Evolutionary conservation across 2,113 vertebrate species (phyloP).

Genomic region (Hippocampus abdominalis): DNA sequence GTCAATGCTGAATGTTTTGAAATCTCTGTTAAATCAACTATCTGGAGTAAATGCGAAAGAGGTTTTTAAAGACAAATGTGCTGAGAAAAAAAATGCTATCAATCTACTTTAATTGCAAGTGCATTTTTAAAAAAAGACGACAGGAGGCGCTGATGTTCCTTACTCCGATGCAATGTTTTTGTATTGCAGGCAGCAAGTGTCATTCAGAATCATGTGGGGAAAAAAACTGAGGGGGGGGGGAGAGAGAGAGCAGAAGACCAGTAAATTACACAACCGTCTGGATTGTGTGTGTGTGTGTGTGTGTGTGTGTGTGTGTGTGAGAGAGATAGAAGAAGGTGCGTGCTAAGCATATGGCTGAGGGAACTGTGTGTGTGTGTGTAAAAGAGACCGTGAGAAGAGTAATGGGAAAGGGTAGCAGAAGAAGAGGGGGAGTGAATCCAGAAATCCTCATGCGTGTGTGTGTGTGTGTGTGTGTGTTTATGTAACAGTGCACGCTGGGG

Average conservation of each 20-base stretch:
- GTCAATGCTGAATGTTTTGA: background rate
- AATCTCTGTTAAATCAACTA: too few relatives aligned
- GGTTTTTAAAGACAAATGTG: background rate
- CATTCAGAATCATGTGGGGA: conserved; percentile 25
- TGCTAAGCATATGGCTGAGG: conserved; percentile 33
- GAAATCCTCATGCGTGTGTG: conserved; percentile 37
- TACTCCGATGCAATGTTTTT: conserved; percentile 4
- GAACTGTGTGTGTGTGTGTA: conserved; percentile 14
- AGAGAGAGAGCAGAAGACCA: conserved; percentile 16
- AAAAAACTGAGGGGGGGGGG: conserved; percentile 27
- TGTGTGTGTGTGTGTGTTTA: conserved; percentile 35
- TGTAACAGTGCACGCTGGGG: conserved; percentile 49
- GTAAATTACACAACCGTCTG: conserved; percentile 48
- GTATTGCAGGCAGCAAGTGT: background rate
- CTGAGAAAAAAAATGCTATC: background rate
- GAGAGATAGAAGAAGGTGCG: conserved; percentile 22
- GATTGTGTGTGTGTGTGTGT: conserved; percentile 25
- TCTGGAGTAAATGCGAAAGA: background rate
- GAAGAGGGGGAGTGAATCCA: conserved; percentile 42
- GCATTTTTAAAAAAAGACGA: conserved; percentile 27
- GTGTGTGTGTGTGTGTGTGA: conserved; percentile 25
- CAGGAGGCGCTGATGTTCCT: conserved; percentile 65
- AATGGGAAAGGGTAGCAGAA: conserved; percentile 16
- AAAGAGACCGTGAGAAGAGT: conserved; percentile 9
- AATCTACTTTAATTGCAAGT: background rate